Evolutionary conservation across 2,888 invertebrate species (phyloP), one percentile per base, ranked within the genome.

Genomic region (Philhelius pedissequus): DNA sequence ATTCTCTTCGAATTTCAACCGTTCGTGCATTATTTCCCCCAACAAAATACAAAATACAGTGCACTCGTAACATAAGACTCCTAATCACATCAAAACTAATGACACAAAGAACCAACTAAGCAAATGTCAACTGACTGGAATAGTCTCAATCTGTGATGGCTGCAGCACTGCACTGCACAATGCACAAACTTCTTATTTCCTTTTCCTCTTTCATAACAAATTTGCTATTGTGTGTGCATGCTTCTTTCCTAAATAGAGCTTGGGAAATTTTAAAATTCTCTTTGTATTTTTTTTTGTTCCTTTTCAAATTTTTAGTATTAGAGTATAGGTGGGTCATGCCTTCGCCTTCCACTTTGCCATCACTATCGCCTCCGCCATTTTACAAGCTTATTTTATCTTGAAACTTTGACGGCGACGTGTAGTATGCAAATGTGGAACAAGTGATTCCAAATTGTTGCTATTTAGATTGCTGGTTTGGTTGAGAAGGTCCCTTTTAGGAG

Each of bases 1-100:
- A 45, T 64, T 48, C 45, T 15, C 32, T 54, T 32, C 54, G 2
- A 40, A 15, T 68, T 60, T 69, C 68, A 56, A 27, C 9, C 35
- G 22, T 15, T 13, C 40, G 25, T 66, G 70, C 58, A 71, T 81
- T 75, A 43, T 71, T 60, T 66, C 45, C 20, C 8, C 40, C 40
- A 7, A 48, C 22, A 73, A 60, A 77, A n/a, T n/a, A n/a, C 70
- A 71, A 45, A 66, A 66, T 60, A 62, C 13, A 48, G 11, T 56
- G 32, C 20, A 35, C 13, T 32, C 11, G 27, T 56, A 62, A 43
- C 76, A 22, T 71, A 77, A 77, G 77, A 77, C 73, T 77, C 52
- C 68, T 77, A 82, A 82, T 82, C 77, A 82, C 82, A 82, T 82
- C 77, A 54, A 68, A 82, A 77, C 76, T 82, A 82, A 77, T 77